These are phyloP conservation scores for Callospermophilus lateralis DNA, from an alignment of 2,113 vertebrate species.

Conservation along the genomic window DNA sequence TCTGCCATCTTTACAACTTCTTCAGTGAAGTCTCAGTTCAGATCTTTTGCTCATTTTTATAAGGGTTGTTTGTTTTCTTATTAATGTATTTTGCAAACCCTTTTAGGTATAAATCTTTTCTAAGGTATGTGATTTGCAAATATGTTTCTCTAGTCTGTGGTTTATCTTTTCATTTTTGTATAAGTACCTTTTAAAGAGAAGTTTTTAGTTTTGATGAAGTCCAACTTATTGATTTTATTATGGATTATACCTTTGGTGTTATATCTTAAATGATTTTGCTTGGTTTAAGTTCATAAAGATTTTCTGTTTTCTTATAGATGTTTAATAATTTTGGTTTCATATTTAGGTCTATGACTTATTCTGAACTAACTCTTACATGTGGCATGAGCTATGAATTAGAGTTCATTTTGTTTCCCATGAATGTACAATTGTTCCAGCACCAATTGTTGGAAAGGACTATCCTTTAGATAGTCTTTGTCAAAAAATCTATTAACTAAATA, in stretches of 20 bases:
- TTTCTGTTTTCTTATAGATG: not conserved
- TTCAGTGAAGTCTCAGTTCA: no score
- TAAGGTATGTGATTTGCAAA: no score
- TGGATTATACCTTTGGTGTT: not conserved
- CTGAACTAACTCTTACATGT: not conserved
- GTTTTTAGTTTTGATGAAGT: slow-evolving; percentile 35
- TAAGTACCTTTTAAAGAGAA: not conserved
- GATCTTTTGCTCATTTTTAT: no score
- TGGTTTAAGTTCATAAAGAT: not conserved
- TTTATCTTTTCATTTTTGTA: no score
- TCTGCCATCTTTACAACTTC: no score
- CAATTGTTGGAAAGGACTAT: not conserved
- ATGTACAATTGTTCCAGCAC: not conserved
- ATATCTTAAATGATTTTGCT: not conserved
- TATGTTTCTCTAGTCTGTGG: no score
- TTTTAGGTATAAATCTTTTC: no score
- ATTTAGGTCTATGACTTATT: not conserved
- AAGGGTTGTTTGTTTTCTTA: no score
- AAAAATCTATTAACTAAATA: slow-evolving; percentile 37
- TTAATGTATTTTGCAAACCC: no score
- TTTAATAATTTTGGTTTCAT: not conserved
- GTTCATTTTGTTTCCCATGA: not conserved
- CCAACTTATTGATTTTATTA: not conserved
- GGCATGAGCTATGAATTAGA: not conserved
- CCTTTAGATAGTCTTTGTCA: not conserved